A percentile compares a stretch with the other conserved stretches of the same genome.
Conservation (phyloP, 2,888 invertebrate species). For the Hydriomena furcata region DNA sequence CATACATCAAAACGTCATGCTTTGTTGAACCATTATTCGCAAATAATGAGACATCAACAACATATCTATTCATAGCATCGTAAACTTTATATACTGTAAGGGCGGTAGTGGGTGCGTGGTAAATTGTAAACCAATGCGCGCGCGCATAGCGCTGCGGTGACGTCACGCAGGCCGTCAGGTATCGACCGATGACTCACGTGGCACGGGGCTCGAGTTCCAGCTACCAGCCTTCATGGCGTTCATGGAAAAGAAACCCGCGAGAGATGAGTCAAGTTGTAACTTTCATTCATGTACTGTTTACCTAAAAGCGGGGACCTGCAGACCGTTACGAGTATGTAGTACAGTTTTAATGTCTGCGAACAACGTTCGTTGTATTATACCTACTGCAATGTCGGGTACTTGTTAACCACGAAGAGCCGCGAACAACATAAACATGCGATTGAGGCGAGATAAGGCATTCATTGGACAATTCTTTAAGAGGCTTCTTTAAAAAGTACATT, state of each 20-base stretch:
- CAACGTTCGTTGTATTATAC: neutral
- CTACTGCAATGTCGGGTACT: neutral
- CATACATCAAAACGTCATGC: neutral
- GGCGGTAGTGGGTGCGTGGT: constrained; percentile 10
- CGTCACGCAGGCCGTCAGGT: constrained; percentile 47
- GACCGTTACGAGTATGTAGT: constrained; percentile 2
- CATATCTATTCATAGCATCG: constrained; percentile 4
- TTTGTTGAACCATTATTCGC: neutral
- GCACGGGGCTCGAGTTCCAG: constrained; percentile 42
- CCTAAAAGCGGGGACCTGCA: constrained; percentile 11
- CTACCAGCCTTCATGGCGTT: constrained; percentile 37
- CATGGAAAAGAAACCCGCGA: constrained; percentile 33
- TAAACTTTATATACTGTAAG: constrained; percentile 9
- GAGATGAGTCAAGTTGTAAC: constrained; percentile 38
- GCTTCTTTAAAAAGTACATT: neutral
- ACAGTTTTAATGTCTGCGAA: constrained; percentile 13
- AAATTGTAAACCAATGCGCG: constrained; percentile 37
- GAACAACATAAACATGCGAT: neutral
- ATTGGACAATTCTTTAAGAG: neutral
- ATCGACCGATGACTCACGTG: constrained; percentile 37
- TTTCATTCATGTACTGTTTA: constrained; percentile 39
- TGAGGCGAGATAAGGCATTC: neutral
- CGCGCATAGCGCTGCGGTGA: constrained; percentile 60
- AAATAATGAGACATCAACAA: constrained; percentile 10
- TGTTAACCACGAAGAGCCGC: neutral